Conservation (phyloP, 2,797 vertebrate species). For the Anas capensis region DNA sequence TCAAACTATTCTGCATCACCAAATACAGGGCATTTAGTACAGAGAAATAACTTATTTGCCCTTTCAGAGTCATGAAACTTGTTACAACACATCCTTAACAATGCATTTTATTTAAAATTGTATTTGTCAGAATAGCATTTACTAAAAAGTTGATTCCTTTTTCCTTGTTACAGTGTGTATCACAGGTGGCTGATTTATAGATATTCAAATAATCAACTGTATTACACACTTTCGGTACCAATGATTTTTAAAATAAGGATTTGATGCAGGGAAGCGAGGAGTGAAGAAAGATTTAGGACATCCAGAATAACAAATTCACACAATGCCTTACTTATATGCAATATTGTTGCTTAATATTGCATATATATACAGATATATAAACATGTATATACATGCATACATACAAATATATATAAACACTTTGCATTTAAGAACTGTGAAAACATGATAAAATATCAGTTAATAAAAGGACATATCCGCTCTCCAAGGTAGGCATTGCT, state of each 20-base stretch:
- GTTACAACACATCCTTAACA: constrained; percentile 37
- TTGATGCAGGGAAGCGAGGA: neutral
- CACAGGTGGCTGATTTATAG: constrained; percentile 73
- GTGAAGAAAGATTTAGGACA: constrained; percentile 35
- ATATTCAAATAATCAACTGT: constrained; percentile 58
- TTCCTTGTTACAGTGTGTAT: constrained; percentile 45
- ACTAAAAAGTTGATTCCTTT: constrained; percentile 61
- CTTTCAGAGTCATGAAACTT: neutral
- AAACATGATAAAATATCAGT: constrained; percentile 19
- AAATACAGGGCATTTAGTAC: neutral
- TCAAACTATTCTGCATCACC: neutral
- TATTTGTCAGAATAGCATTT: constrained; percentile 67
- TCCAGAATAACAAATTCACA: neutral
- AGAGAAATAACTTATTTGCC: neutral
- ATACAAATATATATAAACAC: neutral
- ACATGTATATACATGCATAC: neutral
- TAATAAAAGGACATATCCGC: neutral
- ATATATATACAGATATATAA: neutral
- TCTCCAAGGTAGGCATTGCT: neutral
- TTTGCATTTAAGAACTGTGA: neutral
- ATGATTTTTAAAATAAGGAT: constrained; percentile 60
- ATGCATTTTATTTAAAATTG: constrained; percentile 60
- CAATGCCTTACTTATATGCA: neutral
- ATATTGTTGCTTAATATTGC: neutral
- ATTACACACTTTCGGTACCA: constrained; percentile 67